Conservation (phyloP, 2,113 vertebrate genomes). For the Cavia porcellus region DNA sequence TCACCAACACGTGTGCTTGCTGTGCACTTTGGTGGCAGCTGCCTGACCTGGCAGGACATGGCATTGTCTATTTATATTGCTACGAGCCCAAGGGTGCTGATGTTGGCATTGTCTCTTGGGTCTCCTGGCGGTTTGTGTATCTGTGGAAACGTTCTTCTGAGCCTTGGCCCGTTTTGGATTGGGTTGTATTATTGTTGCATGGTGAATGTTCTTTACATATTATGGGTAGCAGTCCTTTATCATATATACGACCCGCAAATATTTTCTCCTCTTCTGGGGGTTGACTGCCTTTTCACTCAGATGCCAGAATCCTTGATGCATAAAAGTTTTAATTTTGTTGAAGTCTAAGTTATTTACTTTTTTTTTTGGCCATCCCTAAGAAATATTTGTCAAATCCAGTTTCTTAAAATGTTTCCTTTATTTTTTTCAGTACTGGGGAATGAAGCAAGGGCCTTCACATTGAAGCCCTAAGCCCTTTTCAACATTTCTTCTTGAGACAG, state of each 20-base stretch:
- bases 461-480: not conserved
- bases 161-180: not conserved
- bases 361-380: not conserved
- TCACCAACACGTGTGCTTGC: not conserved
- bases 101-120: not conserved
- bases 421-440: not conserved
- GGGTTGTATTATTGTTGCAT: not conserved
- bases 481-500: not conserved
- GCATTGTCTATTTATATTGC: slow-evolving; percentile 19
- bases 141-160: not conserved
- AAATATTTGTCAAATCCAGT: not conserved
- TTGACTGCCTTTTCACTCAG: not conserved
- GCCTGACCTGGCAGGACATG: not conserved
- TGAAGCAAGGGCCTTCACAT: not conserved
- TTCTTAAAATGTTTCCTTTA: not conserved
- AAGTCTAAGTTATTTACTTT: not conserved
- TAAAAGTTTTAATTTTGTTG: not conserved
- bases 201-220: slow-evolving; percentile 2
- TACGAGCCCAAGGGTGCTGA: not conserved
- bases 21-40: not conserved
- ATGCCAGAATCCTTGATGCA: not conserved
- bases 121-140: not conserved
- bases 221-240: not conserved
- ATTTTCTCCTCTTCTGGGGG: not conserved
- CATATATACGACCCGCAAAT: not conserved